Base-by-base conservation (phyloP, 2,888 invertebrate genomes). In the Invenusta paracnida region DNA sequence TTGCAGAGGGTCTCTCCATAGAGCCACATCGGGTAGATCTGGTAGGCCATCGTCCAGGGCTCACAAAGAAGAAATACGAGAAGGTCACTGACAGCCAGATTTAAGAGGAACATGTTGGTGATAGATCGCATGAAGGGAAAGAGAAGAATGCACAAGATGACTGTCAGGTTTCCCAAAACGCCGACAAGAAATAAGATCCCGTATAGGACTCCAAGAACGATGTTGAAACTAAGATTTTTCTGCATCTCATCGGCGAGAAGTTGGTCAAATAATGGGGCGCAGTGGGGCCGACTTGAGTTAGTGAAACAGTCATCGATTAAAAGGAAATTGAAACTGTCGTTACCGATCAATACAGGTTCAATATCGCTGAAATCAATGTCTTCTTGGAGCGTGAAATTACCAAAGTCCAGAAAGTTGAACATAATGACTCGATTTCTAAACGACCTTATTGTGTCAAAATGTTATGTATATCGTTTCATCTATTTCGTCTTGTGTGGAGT, bases 81-180 rank as follows among this genome's bases (percentile, higher is more conserved):
- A 25, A 83, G 83, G 13, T 83, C 83, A 29, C 83, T 83, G 17
- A 83, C 30, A 17, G 83, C 83, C 83, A 83, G 11, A 29, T 83
- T 83, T n/a, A 83, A 27, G n/a, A 83, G 83, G 30, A 83, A 83
- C 48, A 83, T 83, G 83, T 30, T 83, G 29, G 83, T 28, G 17
- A 30, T 30, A 0, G 83, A 83, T 30, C 83, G n/a, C 83, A 83
- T 83, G 1, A 66, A 83, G 1, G 83, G 83, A 66, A 83, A 83
- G 25, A 83, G 83, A 30, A 83, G 83, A 30, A 83, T 83, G 30
- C 83, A 48, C 23, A 83, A 28, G 30, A 83, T 83, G 17, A 83
- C 83, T 29, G 29, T 30, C 5, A 83, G 29, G 27, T 83, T 83
- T n/a, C 83, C 83, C 17, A 17, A 25, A 25, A 83, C 83, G 27